Base-by-base conservation (phyloP, 2,113 vertebrate genomes). In the Pogonocichla stellata region DNA sequence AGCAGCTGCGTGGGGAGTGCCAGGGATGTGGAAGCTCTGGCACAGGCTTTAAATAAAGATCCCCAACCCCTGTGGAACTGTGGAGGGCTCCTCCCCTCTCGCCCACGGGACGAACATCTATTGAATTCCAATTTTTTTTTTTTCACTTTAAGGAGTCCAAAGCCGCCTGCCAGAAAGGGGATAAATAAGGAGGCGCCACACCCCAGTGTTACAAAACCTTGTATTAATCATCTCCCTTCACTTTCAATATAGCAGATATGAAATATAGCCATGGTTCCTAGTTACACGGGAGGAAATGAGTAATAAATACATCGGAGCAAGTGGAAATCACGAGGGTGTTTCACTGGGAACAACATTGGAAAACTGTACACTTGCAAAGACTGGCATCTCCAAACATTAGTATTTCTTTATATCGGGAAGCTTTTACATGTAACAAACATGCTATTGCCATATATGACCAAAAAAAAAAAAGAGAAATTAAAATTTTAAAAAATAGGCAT, bases 211-310 rank as follows among this genome's bases (percentile, higher is more conserved):
- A 98, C 98, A 98, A 98, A 98, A 98, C 97, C 96, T 98, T 98
- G 98, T 98, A 98, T 98, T 98, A 98, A 98, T 98, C 98, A 97
- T 98, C 98, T 98, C 98, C 98, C 97, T 98, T 98, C 98, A 97
- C 98, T 98, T 98, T 97, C 98, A 97, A 92, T 98, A 98, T 96
- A 98, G 96, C 90, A 89, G 98, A 96, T 98, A 98, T 98, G 98
- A 98, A 98, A 98, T 97, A 97, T 96, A 98, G 97, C 98, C 98
- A 97, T 97, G 98, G 96, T 92, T 98, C 97, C 98, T 96, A 97
- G 96, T 97, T 98, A 98, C 97, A 98, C 51, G 97, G 98, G 98
- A 98, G 97, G 97, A 98, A 98, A 98, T 96, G 98, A 98, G 97
- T 97, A 98, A 98, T 98, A 98, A 98, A 98, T 98, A 98, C 98